Base-by-base conservation (phyloP, 2,113 vertebrate species). In the Origma solitaria region DNA sequence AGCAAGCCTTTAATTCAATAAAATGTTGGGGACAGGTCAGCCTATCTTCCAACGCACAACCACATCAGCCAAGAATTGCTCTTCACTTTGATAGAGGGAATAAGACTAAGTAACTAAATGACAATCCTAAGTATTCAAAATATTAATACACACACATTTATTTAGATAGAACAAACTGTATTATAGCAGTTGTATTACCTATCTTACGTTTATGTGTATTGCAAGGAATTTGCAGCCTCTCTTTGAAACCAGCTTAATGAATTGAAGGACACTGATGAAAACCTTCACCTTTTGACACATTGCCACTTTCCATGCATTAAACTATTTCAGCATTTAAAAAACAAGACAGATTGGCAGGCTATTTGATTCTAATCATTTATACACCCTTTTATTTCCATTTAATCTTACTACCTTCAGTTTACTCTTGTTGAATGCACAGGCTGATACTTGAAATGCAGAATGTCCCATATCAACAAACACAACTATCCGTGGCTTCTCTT, bases 401-500 rank as follows among this genome's bases (percentile, higher is more conserved):
- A 7, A 40, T 78, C 21, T 77, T 50, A 70, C 62, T 97, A 98
- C 98, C 98, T 98, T 98, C 57, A 98, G 70, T 82, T 98, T 98
- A 56, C 98, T 97, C 91, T 98, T 98, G 92, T 98, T 98, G 92
- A 99, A 99, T 13, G 98, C 98, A 95, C 98, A 98, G 61, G 97
- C 98, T 71, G 97, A 98, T 38, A 98, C 98, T 94, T 98, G 98
- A 92, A 98, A 98, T 27, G 98, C 97, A n/a, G 98, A 98, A 91
- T 98, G 98, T 19, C 98, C 98, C 98, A 98, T 98, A 84, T 98
- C 98, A 66, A 98, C 98, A 97, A 98, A 98, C 58, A 98, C 97
- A 61, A 99, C 98, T 90, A 98, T 95, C 49, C 97, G 98, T 47
- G 98, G 97, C 51, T 98, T 98, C 71, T 98, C 98, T 23, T 98